phyloP scores from a whole-genome alignment of 2,113 vertebrate genomes.

The Sisor rabdophorus region DNA sequence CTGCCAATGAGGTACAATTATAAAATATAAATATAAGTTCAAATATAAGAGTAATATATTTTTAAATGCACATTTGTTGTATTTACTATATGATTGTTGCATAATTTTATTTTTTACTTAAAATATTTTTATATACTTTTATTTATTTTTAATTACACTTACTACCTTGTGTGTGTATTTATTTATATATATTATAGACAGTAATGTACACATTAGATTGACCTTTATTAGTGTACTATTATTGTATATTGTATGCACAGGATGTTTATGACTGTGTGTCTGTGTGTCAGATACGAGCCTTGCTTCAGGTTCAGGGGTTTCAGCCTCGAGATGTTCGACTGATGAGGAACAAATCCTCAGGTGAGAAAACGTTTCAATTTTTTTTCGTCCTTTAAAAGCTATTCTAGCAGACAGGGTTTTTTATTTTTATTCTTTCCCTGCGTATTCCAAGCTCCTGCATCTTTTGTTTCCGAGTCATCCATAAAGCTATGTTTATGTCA shows the following conservation, averaged over 20 bases:
- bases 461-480: not conserved
- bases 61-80: no score
- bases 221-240: not conserved
- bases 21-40: no score
- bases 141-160: no score
- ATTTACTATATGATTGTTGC: no score
- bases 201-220: no score
- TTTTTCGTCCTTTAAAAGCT: not conserved
- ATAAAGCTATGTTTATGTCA: not conserved
- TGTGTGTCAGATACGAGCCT: conserved; percentile 75
- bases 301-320: conserved; percentile 82
- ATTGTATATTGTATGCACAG: not conserved
- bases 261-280: not conserved
- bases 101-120: no score
- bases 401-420: not conserved
- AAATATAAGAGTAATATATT: no score
- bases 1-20: conserved; percentile 77
- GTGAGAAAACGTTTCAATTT: conserved; percentile 66
- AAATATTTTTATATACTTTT: no score
- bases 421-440: not conserved
- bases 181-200: no score
- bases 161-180: no score
- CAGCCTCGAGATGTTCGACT: conserved; percentile 84
- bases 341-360: conserved; percentile 92
- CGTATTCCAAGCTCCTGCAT: not conserved